phyloP scores from a whole-genome alignment of 2,888 invertebrate genomes.

The Acanthosoma haemorrhoidale region DNA sequence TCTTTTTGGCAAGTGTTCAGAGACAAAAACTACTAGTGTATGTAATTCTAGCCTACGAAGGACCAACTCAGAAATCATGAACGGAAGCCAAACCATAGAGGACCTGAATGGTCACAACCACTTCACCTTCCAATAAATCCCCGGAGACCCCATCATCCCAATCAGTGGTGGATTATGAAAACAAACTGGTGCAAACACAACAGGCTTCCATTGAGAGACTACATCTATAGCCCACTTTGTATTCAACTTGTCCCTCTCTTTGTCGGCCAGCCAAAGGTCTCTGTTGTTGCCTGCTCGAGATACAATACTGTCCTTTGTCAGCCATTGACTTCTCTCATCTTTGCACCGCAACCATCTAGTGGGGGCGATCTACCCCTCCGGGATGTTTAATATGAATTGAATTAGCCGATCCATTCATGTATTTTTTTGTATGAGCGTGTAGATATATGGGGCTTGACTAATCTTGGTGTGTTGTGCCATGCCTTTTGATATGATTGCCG shows the following conservation, averaged over 20 bases:
- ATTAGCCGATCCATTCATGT: not conserved
- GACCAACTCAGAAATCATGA: too few species aligned
- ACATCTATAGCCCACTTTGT: not conserved
- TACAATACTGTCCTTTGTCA: conserved; percentile 14
- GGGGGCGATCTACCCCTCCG: not conserved
- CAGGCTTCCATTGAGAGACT: not conserved
- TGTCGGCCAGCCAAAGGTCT: not conserved
- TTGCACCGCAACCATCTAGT: not conserved
- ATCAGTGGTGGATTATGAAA: not conserved
- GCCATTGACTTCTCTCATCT: not conserved
- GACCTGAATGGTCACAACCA: too few species aligned
- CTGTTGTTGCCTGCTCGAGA: not conserved
- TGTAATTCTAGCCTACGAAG: too few species aligned
- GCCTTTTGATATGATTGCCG: too few species aligned
- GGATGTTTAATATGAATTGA: not conserved
- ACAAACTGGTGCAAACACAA: not conserved
- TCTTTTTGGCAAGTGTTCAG: too few species aligned
- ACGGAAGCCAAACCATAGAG: too few species aligned
- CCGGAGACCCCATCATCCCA: too few species aligned
- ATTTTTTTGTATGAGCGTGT: not conserved
- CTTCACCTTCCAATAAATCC: too few species aligned
- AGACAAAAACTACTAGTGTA: too few species aligned
- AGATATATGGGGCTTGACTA: too few species aligned
- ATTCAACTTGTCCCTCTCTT: conserved; percentile 20
- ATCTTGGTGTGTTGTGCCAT: too few species aligned